These are phyloP conservation scores for Hapalemur alaotrensis DNA, from an alignment of 2,797 vertebrate genomes.

Conservation along the genomic window DNA sequence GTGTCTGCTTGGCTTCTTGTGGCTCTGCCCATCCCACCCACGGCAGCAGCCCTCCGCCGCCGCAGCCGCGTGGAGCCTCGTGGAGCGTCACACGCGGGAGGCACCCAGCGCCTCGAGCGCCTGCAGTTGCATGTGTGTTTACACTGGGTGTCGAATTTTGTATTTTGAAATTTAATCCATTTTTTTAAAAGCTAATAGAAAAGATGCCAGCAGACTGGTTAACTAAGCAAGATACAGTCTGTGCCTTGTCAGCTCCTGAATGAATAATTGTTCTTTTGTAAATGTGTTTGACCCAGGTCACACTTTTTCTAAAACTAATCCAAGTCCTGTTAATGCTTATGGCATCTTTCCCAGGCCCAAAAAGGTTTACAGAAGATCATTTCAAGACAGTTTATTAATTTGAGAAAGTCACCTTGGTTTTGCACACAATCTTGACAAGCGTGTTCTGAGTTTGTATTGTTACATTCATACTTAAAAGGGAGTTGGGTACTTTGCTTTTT, in stretches of 20 bases:
- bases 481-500: slow-evolving; percentile 1
- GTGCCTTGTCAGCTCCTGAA: not conserved
- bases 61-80: rapidly evolving
- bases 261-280: not conserved
- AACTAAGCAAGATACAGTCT: not conserved
- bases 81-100: rapidly evolving
- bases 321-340: not conserved
- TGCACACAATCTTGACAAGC: not conserved
- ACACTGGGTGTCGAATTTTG: not conserved
- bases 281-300: not conserved
- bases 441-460: not conserved
- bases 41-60: not conserved
- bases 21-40: no score
- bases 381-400: not conserved
- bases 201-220: not conserved
- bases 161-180: not conserved
- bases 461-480: not conserved
- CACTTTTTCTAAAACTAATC: not conserved
- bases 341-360: not conserved
- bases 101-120: no score
- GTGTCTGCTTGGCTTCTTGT: not conserved
- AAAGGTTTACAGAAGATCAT: not conserved
- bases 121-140: not conserved
- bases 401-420: not conserved
- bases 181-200: not conserved